Evolutionary conservation across 1,140 invertebrate genomes (phyloP), one percentile per base, ranked within the genome.

Genomic region (Coelopa frigida): DNA sequence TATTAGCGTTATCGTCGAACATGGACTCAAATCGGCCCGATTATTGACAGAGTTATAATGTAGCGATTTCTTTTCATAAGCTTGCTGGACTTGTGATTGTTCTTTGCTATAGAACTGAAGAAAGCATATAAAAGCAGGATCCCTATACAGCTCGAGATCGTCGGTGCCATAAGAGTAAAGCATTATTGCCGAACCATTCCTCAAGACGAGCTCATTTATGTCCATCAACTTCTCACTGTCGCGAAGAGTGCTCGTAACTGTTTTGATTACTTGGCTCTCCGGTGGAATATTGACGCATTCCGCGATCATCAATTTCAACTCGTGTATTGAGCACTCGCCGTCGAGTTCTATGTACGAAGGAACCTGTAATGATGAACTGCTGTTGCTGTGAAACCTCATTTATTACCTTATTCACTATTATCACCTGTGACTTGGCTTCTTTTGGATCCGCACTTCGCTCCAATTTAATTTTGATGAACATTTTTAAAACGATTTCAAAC

Each of bases 381-480:
- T 7, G n/a, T 39, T 17, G 22, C 12, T 23, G 14, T n/a, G 22
- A 39, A 24, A 24, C 14, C 14, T 22, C 10, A 40, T 23, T 24
- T 14, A 7, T 1, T n/a, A 41, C 39, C 39, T 41, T 41, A 24
- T 23, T n/a, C n/a, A n/a, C n/a, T n/a, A n/a, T n/a, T n/a, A n/a
- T n/a, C n/a, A n/a, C n/a, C n/a, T n/a, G n/a, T n/a, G n/a, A n/a
- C n/a, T 14, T 27, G 39, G n/a, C 2, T 23, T 27, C 6, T 41
- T 41, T 17, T 27, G 12, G 31, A 11, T 41, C 12, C 31, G 39
- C 20, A n/a, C n/a, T n/a, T n/a, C 23, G 23, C 20, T 41, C 39
- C 8, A 41, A 41, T 27, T 41, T 41, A 27, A 41, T 27, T 41
- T 41, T 41, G 12, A 41, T 24, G 20, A 24, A 41, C 39, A 41